These are phyloP conservation scores for Ceraclea dissimilis DNA, from an alignment of 2,888 invertebrate species.

Conservation along the genomic window DNA sequence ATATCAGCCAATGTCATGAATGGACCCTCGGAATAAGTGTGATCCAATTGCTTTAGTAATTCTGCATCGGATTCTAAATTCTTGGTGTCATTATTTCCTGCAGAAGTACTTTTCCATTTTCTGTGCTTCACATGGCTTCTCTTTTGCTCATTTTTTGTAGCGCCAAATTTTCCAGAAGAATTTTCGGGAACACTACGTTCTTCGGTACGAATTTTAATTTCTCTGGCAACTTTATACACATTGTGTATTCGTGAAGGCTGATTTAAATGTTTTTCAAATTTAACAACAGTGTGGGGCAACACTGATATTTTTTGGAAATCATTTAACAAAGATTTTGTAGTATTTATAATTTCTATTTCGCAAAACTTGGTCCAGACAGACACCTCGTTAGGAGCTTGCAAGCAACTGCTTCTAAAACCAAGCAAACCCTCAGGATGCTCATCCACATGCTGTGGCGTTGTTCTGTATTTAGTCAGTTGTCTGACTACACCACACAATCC, in stretches of 20 bases:
- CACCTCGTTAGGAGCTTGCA: conserved; percentile 75
- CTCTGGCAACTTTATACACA: conserved; percentile 65
- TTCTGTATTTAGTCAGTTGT: conserved; percentile 35
- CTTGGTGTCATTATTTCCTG: conserved; percentile 29
- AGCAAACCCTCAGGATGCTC: conserved; percentile 52
- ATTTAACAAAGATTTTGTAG: conserved; percentile 34
- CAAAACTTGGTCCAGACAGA: conserved; percentile 91
- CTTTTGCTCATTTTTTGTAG: conserved; percentile 28
- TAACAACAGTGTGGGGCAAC: conserved; percentile 62
- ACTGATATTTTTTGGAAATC: conserved; percentile 10
- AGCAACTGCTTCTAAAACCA: conserved; percentile 73
- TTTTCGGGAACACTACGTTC: background rate
- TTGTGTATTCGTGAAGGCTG: conserved; percentile 83
- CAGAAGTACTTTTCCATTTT: conserved; percentile 45
- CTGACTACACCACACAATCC: conserved; percentile 67
- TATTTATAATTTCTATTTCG: conserved; percentile 69
- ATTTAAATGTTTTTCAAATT: conserved; percentile 77
- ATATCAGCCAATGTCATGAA: conserved; percentile 77
- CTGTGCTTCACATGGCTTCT: conserved; percentile 36
- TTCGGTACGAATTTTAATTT: conserved; percentile 39
- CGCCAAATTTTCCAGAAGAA: background rate
- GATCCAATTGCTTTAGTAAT: conserved; percentile 45
- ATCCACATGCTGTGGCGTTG: conserved; percentile 43
- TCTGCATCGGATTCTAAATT: conserved; percentile 44
- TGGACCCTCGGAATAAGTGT: conserved; percentile 77